Percentiles rank a stretch among this genome's conserved stretches.
Conservation (phyloP, 2,797 vertebrate genomes). For the Acanthopagrus latus region DNA sequence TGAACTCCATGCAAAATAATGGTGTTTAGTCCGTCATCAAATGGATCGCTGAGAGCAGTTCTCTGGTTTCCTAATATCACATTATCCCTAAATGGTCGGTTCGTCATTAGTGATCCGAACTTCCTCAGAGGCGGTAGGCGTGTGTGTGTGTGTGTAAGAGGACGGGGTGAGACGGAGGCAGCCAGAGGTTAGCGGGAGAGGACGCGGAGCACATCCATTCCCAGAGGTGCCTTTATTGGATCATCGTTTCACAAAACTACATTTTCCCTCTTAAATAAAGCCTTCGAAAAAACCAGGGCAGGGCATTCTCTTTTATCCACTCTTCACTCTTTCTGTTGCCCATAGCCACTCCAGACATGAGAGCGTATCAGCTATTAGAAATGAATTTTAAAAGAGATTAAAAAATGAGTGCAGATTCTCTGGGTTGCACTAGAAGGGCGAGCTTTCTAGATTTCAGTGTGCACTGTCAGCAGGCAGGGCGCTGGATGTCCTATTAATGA, state of each 20-base stretch:
- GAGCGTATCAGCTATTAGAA: constrained; percentile 43
- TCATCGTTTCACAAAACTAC: constrained; percentile 56
- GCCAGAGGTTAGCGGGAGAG: constrained; percentile 14
- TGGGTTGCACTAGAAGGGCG: constrained; percentile 4
- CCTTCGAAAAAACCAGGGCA: constrained; percentile 39
- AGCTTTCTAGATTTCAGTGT: constrained; percentile 16
- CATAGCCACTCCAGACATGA: constrained; percentile 16
- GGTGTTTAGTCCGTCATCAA: constrained; percentile 13
- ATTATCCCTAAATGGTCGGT: background rate
- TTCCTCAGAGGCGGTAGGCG: background rate
- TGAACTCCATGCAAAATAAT: background rate
- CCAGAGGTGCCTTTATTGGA: constrained; percentile 36
- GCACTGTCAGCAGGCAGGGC: constrained; percentile 5
- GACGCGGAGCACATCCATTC: constrained; percentile 20
- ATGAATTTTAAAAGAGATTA: constrained; percentile 41
- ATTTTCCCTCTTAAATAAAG: constrained; percentile 57
- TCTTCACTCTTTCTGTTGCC: constrained; percentile 23
- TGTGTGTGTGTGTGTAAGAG: background rate
- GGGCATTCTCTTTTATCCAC: constrained; percentile 24
- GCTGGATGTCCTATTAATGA: constrained; percentile 25
- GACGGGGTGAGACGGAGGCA: constrained; percentile 3
- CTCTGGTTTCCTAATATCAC: constrained; percentile 2
- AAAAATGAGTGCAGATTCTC: constrained; percentile 15
- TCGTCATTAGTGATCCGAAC: constrained; percentile 12
- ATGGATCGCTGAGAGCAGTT: background rate